Base-by-base conservation (phyloP, 2,797 vertebrate genomes). In the Pterois miles region DNA sequence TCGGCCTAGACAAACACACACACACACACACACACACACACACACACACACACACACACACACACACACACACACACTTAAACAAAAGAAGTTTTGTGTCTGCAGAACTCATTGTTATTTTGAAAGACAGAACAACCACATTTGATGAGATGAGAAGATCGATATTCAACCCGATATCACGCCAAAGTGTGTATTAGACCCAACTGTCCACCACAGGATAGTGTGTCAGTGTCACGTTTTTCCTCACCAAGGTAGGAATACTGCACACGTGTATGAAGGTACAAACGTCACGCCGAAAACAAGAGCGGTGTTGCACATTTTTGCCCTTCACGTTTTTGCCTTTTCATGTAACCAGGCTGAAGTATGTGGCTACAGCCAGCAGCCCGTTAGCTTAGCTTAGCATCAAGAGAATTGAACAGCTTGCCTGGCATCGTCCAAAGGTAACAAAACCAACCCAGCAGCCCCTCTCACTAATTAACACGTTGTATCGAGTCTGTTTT, bases 1-100 rank as follows among this genome's bases (percentile, higher is more conserved):
- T 92, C 68, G 62, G 67, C 36, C 46, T 52, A 53, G 22, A 85
- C 75, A 65, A 7, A 40, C 78, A 80, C 22, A 23, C 10, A 8
- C 58, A 69, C 59, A 36, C 63, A 38, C 31, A 38, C 59, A 23
- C 34, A 70, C 31, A 56, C 59, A 74, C 56, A 50, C 46, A n/a
- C 64, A 58, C 27, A 74, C 22, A 25, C 7, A 3, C 62, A 36
- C 65, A 43, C 36, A 38, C 64, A 56, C 34, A 62, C 31, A 62
- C 54, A 48, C 48, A 56, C 36, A 40, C 64, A 40, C 16, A 31
- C 23, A 29, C 70, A 46, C 20, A 8, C 20, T 25, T 22, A 1
- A 46, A 77, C 50, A 80, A 52, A 85, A 71, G 18, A 79, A 68
- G 2, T 29, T 56, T 7, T 58, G 63, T 65, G 7, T 80, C 27